Evolutionary conservation across 2,113 vertebrate genomes (phyloP).

Genomic region (Dicerorhinus sumatrensis): DNA sequence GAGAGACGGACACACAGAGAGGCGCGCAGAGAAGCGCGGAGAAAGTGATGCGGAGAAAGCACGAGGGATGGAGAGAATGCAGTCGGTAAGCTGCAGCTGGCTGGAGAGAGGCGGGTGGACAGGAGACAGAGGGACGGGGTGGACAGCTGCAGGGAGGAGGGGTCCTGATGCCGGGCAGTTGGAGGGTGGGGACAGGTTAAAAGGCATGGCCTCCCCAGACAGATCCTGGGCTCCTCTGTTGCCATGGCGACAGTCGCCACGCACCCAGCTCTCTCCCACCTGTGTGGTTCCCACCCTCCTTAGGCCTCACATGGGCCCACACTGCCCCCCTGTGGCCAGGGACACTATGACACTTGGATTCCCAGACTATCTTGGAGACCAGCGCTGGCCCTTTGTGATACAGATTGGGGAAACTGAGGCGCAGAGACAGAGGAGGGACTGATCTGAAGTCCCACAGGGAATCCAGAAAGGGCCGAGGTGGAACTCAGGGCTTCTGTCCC

Average conservation of each 20-base stretch:
- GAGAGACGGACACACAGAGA: not conserved
- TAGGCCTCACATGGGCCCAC: not conserved
- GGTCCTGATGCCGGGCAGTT: not conserved
- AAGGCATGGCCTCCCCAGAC: not conserved
- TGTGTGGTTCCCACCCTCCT: not conserved
- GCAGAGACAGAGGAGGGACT: not conserved
- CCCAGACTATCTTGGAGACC: not conserved
- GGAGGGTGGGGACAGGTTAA: not conserved
- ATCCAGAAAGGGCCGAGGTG: not conserved
- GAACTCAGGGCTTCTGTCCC: not conserved
- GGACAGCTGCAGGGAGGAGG: not conserved
- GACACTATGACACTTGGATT: not conserved
- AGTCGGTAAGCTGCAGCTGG: not conserved
- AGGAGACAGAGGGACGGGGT: not conserved
- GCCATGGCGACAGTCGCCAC: conserved; percentile 53
- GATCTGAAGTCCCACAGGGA: not conserved
- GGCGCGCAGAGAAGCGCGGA: not conserved
- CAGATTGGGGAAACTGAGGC: not conserved
- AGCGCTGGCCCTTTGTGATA: not conserved
- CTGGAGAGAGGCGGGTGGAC: not conserved
- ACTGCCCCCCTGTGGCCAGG: conserved; percentile 68
- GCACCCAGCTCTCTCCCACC: conserved; percentile 8
- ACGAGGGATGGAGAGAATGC: rapidly evolving
- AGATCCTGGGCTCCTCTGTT: conserved; percentile 14
- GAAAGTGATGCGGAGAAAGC: not conserved